Conservation (phyloP, 2,797 vertebrate species). For the Fistularia commersonii region DNA sequence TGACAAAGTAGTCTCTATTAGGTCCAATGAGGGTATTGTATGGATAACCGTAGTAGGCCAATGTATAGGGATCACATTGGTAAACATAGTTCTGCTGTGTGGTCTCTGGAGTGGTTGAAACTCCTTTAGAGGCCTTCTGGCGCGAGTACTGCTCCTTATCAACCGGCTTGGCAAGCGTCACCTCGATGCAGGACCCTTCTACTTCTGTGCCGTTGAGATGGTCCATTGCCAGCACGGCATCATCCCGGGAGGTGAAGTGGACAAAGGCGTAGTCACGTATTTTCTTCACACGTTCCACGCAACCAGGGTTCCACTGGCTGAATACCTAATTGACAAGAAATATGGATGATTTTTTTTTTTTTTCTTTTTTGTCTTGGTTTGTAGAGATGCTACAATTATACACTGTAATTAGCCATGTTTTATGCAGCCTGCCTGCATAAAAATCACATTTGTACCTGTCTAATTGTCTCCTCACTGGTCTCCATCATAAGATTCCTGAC, state of each 20-base stretch:
- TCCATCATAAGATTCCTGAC: constrained; percentile 99
- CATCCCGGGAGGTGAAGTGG: constrained; percentile 93
- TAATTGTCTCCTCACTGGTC: constrained; percentile 91
- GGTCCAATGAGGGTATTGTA: constrained; percentile 97
- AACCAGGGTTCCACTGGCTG: constrained; percentile 94
- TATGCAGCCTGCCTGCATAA: too few relatives aligned
- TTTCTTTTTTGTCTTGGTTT: background rate
- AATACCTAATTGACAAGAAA: constrained; percentile 78
- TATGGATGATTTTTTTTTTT: background rate
- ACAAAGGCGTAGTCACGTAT: constrained; percentile 98
- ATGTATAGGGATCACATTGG: constrained; percentile 94
- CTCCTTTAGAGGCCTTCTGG: constrained; percentile 95
- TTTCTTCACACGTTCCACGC: constrained; percentile 97
- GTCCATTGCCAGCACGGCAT: constrained; percentile 94
- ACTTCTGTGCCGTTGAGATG: constrained; percentile 93
- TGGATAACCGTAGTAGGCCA: constrained; percentile 96
- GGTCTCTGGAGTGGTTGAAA: constrained; percentile 64
- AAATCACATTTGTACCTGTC: constrained; percentile 50
- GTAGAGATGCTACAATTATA: background rate
- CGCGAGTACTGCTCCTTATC: constrained; percentile 99
- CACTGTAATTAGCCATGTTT: background rate
- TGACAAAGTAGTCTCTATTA: constrained; percentile 98
- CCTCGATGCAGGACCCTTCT: constrained; percentile 95
- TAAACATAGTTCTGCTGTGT: constrained; percentile 90
- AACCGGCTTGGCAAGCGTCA: constrained; percentile 96